A percentile compares a stretch with the other conserved stretches of the same genome.
These are phyloP conservation scores for Chionis minor DNA, from an alignment of 2,113 vertebrate genomes.

Conservation along the genomic window DNA sequence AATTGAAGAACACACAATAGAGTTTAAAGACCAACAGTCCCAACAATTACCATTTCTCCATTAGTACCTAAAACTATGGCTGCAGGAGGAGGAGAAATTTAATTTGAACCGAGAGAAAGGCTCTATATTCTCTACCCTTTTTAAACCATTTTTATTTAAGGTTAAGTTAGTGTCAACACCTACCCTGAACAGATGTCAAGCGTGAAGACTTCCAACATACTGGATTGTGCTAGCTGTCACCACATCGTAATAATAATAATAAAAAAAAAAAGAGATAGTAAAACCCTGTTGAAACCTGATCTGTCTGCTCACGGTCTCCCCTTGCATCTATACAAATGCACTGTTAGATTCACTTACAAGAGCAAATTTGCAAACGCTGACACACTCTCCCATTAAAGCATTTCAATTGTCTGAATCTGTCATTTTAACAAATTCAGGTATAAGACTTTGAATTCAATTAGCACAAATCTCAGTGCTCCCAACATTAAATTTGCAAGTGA, in stretches of 20 bases:
- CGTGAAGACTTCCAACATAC: not conserved
- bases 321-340: not conserved
- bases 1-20: not conserved
- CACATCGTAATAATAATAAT: not conserved
- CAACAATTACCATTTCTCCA: not conserved
- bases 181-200: not conserved
- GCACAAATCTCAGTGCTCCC: not conserved
- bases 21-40: not conserved
- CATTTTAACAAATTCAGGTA: conserved; percentile 9
- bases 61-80: not conserved
- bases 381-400: not conserved
- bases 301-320: not conserved
- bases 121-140: not conserved
- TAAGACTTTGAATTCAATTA: conserved; percentile 34
- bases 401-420: not conserved
- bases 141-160: not conserved
- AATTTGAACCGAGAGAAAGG: not conserved
- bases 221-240: not conserved
- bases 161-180: not conserved
- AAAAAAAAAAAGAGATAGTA: not conserved
- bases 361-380: not conserved
- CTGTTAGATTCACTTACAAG: not conserved
- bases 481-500: conserved; percentile 18
- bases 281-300: not conserved
- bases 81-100: not conserved